Evolutionary conservation across 2,113 vertebrate genomes (phyloP), one percentile per base, ranked within the genome.

Genomic region (Raja brachyura): DNA sequence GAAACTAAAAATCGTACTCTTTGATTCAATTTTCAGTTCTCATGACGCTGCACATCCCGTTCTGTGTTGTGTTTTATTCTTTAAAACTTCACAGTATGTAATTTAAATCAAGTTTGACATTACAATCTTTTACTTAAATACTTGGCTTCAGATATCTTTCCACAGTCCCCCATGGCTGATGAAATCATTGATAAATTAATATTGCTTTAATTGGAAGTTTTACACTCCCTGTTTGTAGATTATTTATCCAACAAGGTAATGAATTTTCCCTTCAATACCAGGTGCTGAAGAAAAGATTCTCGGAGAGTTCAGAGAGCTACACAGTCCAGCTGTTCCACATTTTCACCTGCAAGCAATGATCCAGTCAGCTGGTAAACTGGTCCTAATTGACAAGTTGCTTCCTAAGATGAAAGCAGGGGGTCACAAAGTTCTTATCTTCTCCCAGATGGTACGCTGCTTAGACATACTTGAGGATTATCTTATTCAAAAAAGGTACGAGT

Each of bases 291-390:
- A 99, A 94, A 99, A 99, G 95, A 99, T 99, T 94, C 96, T 99
- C 93, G 98, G 98, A 94, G 99, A 99, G 95, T 99, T 99, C 94
- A 97, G 97, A 94, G 99, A 99, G 94, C 97, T 98, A 0, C 97
- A 98, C 25, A 98, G 94, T 95, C 98, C 97, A 93, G 94, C 95
- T 94, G 97, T 98, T 94, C 94, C 96, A 70, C 98, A 99, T 95
- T 99, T 99, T 95, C 98, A 99, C 94, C 96, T 99, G 93, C 99
- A 99, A 97, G 99, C 98, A 93, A 99, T 99, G 99, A 98, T 99
- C 93, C 99, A 99, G 94, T 99, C 98, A 93, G 98, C 98, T 74
- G 99, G 99, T 70, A 99, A 99, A 95, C 95, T 99, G 94, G 99
- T 99, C 93, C 98, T 99, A 93, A 99, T 99, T 93, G 98, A 99